Percentiles rank a stretch among this genome's conserved stretches.
Evolutionary conservation across 2,113 vertebrate species (phyloP).

Genomic region (Phalacrocorax brasilianus): DNA sequence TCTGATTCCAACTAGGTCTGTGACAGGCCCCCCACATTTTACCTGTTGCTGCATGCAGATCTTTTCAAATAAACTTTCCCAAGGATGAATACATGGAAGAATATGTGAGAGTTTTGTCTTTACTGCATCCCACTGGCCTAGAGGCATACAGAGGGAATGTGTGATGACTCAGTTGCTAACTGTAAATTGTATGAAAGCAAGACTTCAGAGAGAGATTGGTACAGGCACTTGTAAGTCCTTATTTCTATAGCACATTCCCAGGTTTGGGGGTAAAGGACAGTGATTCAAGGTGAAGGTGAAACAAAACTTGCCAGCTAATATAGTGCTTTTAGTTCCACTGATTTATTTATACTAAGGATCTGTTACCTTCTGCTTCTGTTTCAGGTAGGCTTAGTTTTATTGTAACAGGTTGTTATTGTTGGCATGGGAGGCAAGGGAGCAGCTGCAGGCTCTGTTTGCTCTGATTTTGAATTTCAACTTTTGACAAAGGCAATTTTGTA

Average conservation of each 20-base stretch:
- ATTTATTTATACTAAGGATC: background rate
- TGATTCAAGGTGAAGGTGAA: background rate
- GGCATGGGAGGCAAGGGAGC: background rate
- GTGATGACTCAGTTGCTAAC: background rate
- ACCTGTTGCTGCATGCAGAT: background rate
- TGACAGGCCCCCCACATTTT: background rate
- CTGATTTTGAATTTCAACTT: background rate
- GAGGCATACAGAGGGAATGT: background rate
- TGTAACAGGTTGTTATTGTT: background rate
- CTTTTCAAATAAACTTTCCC: background rate
- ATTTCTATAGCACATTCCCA: background rate
- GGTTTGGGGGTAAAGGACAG: background rate
- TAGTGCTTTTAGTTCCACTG: background rate
- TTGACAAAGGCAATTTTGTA: background rate
- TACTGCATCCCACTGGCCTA: background rate
- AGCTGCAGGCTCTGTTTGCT: slow-evolving; percentile 8
- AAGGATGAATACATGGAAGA: background rate
- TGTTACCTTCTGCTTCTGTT: background rate
- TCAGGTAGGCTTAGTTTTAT: background rate
- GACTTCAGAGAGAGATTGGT: background rate
- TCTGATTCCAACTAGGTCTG: background rate
- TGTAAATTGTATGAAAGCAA: background rate
- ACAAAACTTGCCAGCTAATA: background rate
- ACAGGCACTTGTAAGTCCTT: background rate
- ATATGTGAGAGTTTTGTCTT: background rate